These are phyloP conservation scores for Xestia c-nigrum DNA, from an alignment of 2,888 invertebrate species.

Conservation along the genomic window DNA sequence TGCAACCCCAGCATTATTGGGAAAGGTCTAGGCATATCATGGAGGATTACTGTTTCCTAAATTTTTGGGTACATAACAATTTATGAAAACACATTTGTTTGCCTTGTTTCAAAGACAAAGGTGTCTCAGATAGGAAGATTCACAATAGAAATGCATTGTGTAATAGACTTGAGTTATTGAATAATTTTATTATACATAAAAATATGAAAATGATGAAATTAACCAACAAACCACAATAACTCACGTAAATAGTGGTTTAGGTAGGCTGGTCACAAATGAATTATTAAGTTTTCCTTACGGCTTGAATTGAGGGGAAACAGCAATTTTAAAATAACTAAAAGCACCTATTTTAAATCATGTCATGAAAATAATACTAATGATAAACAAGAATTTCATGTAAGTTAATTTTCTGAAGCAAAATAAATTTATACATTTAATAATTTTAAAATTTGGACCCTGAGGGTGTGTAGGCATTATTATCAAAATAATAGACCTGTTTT, in stretches of 20 bases:
- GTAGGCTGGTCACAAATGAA: background rate
- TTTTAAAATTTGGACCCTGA: background rate
- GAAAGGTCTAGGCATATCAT: background rate
- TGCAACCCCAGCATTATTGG: background rate
- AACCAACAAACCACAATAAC: background rate
- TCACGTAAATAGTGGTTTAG: background rate
- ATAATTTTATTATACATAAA: background rate
- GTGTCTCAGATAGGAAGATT: background rate
- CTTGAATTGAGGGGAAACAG: background rate
- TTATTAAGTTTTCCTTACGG: background rate
- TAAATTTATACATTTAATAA: too few relatives aligned
- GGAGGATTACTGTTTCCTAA: background rate
- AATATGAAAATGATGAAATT: background rate
- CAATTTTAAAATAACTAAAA: background rate
- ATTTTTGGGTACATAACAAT: background rate
- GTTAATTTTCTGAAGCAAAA: background rate
- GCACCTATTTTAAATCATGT: background rate
- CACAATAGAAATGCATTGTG: slow-evolving; percentile 1
- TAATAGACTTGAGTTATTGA: background rate
- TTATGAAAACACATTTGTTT: background rate
- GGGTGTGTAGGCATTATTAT: background rate
- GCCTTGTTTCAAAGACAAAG: background rate
- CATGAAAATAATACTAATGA: background rate
- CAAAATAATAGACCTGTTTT: background rate
- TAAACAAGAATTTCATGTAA: background rate